Evolutionary conservation across 2,888 invertebrate species (phyloP), one percentile per base, ranked within the genome.

Genomic region (Macrosiphum euphorbiae): DNA sequence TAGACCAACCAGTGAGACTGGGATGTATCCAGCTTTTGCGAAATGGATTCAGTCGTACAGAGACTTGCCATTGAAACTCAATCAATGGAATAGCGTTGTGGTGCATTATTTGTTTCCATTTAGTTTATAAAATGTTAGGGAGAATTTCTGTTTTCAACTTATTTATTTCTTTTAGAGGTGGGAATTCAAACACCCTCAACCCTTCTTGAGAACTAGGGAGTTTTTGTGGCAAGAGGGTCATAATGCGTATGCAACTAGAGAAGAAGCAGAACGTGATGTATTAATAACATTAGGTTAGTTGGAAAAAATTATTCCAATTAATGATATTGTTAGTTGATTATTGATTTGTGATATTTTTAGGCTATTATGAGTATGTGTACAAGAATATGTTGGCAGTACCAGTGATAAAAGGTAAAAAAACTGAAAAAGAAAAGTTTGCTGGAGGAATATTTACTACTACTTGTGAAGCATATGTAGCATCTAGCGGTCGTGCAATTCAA

Each of bases 151-250:
- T 55, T 55, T 52, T 24, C 7, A 58, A 90, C 84, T 90, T 55
- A 67, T 90, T 50, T 94, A 35, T 96, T 96, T 67, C n/a, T 44
- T 95, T 35, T 50, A 99, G 98, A 97, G 99, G 95, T 99, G 99
- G 99, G 99, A 99, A 96, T 99, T 99, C 96, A 99, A 99, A 96
- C 99, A 99, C 96, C 99, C 99, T 13, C 99, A 99, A 96, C 99
- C 99, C 13, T 99, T 99, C 96, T 96, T 99, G 92, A 97, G 99
- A 87, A 99, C 99, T 1, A 97, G 99, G 95, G 99, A 99, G 96
- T 99, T 99, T 96, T 97, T 99, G 67, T 99, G 99, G 99, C 99
- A 99, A 96, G 99, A 99, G 96, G 99, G 99, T 0, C 99, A 99
- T 96, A 98, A 99, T 8, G 99, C 99, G 3, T 99, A 97, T 96